A percentile compares a stretch with the other conserved stretches of the same genome.
Conservation (phyloP, 1,140 invertebrate species). For the Apis laboriosa region DNA sequence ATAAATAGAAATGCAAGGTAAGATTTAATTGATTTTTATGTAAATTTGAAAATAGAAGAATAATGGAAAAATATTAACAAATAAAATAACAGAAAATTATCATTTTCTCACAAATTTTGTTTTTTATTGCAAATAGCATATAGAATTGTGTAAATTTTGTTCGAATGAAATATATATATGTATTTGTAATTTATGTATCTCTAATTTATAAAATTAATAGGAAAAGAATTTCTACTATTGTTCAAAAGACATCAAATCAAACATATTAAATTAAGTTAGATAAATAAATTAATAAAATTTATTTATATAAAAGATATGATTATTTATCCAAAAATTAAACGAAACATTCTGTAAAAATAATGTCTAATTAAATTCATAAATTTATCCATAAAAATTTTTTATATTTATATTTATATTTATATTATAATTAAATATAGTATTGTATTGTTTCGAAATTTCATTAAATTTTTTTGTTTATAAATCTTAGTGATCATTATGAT, state of each 20-base stretch:
- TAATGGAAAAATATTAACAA: neutral
- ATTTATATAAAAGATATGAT: too few relatives aligned
- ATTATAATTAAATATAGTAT: too few relatives aligned
- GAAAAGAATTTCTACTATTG: too few relatives aligned
- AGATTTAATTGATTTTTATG: neutral
- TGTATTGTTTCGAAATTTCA: neutral
- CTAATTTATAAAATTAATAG: constrained; percentile 9
- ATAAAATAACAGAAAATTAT: constrained; percentile 7
- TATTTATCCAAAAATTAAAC: too few relatives aligned
- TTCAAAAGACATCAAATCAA: too few relatives aligned
- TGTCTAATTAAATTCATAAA: too few relatives aligned
- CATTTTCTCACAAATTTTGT: neutral
- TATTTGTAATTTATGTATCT: neutral
- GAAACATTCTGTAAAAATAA: too few relatives aligned
- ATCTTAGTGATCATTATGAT: neutral
- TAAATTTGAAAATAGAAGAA: neutral
- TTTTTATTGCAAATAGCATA: neutral
- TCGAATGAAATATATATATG: neutral
- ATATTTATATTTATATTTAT: too few relatives aligned
- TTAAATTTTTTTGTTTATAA: neutral
- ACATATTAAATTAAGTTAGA: too few relatives aligned
- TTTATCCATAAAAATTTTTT: too few relatives aligned
- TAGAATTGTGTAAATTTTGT: constrained; percentile 5
- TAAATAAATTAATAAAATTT: too few relatives aligned
- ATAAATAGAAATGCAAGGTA: neutral